Conservation (phyloP, 2,113 vertebrate species). For the Zosterops borbonicus region DNA sequence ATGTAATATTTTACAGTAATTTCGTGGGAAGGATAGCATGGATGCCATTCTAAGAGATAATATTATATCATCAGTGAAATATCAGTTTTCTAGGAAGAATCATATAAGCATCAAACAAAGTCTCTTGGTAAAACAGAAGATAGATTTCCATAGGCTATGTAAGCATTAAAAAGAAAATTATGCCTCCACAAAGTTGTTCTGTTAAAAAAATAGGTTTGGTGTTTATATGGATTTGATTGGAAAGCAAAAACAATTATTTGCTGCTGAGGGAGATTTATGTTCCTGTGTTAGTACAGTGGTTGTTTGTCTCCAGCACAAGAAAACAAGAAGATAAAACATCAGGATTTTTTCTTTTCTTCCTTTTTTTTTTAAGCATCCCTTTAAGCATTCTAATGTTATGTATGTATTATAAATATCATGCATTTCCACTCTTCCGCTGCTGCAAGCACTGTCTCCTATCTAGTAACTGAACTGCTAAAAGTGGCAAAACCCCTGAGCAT, state of each 20-base stretch:
- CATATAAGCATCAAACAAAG: slow-evolving; percentile 14
- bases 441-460: not conserved
- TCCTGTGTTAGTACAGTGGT: not conserved
- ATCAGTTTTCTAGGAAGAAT: slow-evolving; percentile 6
- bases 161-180: slow-evolving; percentile 50
- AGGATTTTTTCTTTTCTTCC: not conserved
- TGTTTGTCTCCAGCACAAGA: slow-evolving; percentile 22
- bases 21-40: not conserved
- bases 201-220: not conserved
- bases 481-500: not conserved
- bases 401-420: not conserved
- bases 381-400: not conserved
- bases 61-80: not conserved
- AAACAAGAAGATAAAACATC: not conserved
- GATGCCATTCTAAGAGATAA: not conserved
- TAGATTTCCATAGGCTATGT: slow-evolving; percentile 1
- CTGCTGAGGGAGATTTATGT: slow-evolving; percentile 13
- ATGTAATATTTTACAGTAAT: not conserved
- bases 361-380: not conserved
- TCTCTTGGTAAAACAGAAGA: slow-evolving; percentile 12
- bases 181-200: not conserved
- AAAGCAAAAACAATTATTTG: slow-evolving; percentile 43
- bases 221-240: slow-evolving; percentile 44
- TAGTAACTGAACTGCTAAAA: not conserved
- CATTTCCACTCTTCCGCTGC: not conserved